Evolutionary conservation across 2,797 vertebrate genomes (phyloP), one percentile per base, ranked within the genome.

Genomic region (Champsocephalus gunnari): DNA sequence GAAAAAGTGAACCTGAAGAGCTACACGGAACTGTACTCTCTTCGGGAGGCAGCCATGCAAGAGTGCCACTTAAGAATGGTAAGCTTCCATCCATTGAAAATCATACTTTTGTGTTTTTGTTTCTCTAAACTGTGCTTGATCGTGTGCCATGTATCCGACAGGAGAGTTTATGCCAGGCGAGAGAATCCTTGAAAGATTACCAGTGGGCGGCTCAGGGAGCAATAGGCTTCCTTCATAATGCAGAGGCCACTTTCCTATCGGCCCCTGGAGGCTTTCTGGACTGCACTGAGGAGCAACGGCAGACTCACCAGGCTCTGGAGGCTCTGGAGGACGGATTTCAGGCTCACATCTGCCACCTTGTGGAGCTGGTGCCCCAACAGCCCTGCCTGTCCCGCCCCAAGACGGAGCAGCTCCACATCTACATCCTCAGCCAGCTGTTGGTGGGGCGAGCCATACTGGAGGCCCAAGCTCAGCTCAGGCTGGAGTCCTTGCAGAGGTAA

Each of bases 41-140:
- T 81, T 75, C 66, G 91, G 65, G 83, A 80, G 61, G 89, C 91
- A n/a, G 80, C 94, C 68, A 91, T 91, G 66, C 64, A 87, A 28
- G 90, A 92, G 73, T 92, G 96, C 77, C 81, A 89, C 79, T 77
- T 84, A n/a, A 93, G 68, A 45, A 94, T 91, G 91, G 98, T 98
- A 93, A 95, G 95, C 82, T 62, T 16, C 0, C 51, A 3, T 19
- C 4, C 67, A 28, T 57, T 14, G 1, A 2, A 17, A 5, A 66
- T 45, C 0, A 50, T 11, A 4, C 3, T 43, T 67, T 59, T 58
- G 4, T 19, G 3, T 53, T 9, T 50, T 50, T 57, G 1, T 61
- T 21, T 75, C n/a, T 67, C 49, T 65, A 14, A 71, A 69, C 16
- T 51, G 2, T 66, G 8, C 17, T 41, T 63, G 5, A 68, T 75